These are phyloP conservation scores for Grammomys dolichurus DNA, from an alignment of 2,113 vertebrate species.

Conservation along the genomic window DNA sequence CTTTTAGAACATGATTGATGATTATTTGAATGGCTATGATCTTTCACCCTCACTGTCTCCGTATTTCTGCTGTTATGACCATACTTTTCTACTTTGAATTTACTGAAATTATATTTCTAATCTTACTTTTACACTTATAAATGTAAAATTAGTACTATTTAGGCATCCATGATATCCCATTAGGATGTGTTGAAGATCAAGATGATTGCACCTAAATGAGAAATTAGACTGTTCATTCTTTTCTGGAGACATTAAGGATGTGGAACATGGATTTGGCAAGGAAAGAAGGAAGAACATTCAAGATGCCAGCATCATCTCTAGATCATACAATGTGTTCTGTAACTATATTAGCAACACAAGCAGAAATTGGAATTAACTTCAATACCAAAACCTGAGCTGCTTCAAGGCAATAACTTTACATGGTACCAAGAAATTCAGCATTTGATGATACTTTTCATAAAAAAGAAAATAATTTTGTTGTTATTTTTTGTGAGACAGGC, in stretches of 20 bases:
- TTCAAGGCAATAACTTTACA: slow-evolving; percentile 21
- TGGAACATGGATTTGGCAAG: background rate
- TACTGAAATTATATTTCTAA: background rate
- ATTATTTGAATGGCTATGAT: background rate
- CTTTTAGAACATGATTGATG: background rate
- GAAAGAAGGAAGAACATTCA: accelerated
- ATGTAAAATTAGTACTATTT: background rate
- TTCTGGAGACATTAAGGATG: background rate
- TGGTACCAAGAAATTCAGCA: slow-evolving; percentile 41
- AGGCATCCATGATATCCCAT: background rate
- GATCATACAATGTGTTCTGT: background rate
- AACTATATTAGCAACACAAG: background rate
- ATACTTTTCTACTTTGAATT: background rate
- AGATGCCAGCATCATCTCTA: background rate
- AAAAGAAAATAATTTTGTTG: background rate
- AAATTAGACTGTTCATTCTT: background rate
- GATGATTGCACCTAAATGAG: background rate
- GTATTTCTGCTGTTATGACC: background rate
- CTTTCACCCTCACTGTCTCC: background rate
- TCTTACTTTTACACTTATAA: background rate
- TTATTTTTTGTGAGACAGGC: background rate
- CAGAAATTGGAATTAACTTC: background rate
- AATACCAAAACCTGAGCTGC: background rate
- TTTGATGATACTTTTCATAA: slow-evolving; percentile 24
- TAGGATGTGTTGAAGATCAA: background rate